Evolutionary conservation across 2,888 invertebrate species (phyloP), one percentile per base, ranked within the genome.

Genomic region (Digitonthophagus gazella): DNA sequence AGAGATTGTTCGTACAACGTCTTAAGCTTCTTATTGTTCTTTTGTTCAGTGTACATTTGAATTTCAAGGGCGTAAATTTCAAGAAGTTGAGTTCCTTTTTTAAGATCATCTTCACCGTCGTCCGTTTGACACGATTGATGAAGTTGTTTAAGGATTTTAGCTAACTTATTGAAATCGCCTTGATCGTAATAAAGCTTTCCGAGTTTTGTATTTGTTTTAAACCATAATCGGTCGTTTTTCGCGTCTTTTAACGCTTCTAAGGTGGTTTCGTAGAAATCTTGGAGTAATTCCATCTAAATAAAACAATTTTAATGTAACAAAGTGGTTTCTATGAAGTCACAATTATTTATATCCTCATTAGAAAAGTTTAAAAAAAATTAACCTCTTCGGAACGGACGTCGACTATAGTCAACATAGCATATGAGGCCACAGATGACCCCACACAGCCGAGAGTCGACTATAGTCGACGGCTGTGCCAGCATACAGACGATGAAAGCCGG

Each of bases 21-120:
- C 84, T 96, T 96, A 54, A 98, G 83, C 82, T 98, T 97, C 83
- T 99, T 99, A 82, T 99, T 99, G 82, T 99, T 99, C 82, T 99
- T 99, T 86, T 98, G 98, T 70, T 96, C 97, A 0, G 99, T 99
- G 82, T 99, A 98, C 98, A 99, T 99, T 85, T 99, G 99, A 78
- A 99, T 99, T 87, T 99, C 98, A 73, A 99, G 84, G 0, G 99
- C 98, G 82, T 99, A 99, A 72, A 99, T 98, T 85, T 99, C 99
- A 67, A 99, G 85, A 57, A 99, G 85, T 80, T 99, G 99, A 0
- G 98, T 99, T 70, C 97, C 98, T 82, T 98, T 98, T 82, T 97
- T 97, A 72, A 98, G 84, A 82, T 98, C 98, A 84, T 98, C 97
- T 82, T 97, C 97, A 4, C 98, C 98, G 78, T 97, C 97, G 83